phyloP scores from a whole-genome alignment of 2,888 invertebrate species.

The Synergus gifuensis region DNA sequence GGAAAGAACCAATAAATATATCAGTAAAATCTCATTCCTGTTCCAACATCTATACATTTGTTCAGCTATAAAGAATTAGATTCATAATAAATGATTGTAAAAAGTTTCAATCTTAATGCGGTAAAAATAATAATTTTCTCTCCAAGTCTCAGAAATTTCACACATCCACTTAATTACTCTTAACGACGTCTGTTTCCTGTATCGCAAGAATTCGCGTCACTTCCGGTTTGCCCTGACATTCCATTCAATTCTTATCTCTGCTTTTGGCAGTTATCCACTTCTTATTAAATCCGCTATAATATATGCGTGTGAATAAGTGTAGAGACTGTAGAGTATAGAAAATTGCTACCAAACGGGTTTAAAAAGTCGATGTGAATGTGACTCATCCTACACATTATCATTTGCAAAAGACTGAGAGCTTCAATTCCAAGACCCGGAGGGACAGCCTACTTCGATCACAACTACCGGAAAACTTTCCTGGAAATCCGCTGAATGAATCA shows the following conservation, averaged over 20 bases:
- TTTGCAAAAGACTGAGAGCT: conserved; percentile 32
- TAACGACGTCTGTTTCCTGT: neutral
- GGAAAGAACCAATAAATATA: conserved; percentile 12
- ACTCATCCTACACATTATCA: conserved; percentile 37
- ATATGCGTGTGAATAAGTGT: neutral
- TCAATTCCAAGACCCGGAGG: conserved; percentile 48
- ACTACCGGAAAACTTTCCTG: conserved; percentile 61
- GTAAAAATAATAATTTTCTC: neutral
- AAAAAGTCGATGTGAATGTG: conserved; percentile 13
- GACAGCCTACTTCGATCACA: conserved; percentile 51
- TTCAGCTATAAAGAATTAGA: neutral
- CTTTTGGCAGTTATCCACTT: conserved; percentile 33
- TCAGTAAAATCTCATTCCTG: neutral
- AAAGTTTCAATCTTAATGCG: neutral
- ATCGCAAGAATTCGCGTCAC: conserved; percentile 13
- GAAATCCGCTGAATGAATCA: conserved; percentile 58
- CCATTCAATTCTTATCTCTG: conserved; percentile 25
- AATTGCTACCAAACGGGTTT: conserved; percentile 32
- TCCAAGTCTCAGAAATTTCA: neutral
- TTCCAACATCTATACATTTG: neutral
- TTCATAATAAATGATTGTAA: no score
- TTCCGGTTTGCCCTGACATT: conserved; percentile 31
- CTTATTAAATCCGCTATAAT: conserved; percentile 30
- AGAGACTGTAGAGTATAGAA: neutral
- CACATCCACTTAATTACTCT: conserved; percentile 9